Evolutionary conservation across 2,797 vertebrate genomes (phyloP).

Genomic region (Urosaurus nigricauda): DNA sequence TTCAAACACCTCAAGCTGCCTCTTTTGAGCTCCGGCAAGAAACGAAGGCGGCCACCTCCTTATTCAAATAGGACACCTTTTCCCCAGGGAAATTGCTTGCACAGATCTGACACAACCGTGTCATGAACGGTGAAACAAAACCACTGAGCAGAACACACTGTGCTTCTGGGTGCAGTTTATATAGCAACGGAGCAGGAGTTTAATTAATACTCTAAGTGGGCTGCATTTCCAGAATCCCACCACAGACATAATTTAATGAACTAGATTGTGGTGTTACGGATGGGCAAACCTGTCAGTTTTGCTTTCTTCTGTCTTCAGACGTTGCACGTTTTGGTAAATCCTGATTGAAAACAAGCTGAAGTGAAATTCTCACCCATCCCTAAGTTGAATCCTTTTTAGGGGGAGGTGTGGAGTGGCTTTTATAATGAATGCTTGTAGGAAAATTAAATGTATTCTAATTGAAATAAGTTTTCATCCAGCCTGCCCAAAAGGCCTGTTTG

Average conservation of each 20-base stretch:
- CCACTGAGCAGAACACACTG: neutral
- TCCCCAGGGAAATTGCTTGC: constrained; percentile 30
- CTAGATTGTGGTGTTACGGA: constrained; percentile 36
- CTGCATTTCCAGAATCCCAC: constrained; percentile 52
- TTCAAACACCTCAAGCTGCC: neutral
- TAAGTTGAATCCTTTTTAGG: neutral
- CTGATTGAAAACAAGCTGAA: neutral
- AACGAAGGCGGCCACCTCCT: neutral
- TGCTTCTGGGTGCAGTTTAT: constrained; percentile 46
- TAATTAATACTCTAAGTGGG: constrained; percentile 57
- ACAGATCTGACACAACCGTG: neutral
- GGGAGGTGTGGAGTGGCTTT: constrained; percentile 34
- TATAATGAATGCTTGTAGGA: constrained; percentile 48
- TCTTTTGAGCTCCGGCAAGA: neutral
- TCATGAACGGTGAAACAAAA: constrained; percentile 32
- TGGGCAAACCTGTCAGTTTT: neutral
- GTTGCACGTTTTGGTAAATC: neutral
- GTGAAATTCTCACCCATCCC: neutral
- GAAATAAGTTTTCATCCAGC: neutral
- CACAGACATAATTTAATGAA: constrained; percentile 53
- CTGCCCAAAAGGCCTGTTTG: no score
- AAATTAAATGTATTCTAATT: constrained; percentile 49
- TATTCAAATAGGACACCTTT: neutral
- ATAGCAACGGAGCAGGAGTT: constrained; percentile 26
- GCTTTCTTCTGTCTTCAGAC: neutral